phyloP scores from a whole-genome alignment of 23 tunicate genomes.

The Styela clava region DNA sequence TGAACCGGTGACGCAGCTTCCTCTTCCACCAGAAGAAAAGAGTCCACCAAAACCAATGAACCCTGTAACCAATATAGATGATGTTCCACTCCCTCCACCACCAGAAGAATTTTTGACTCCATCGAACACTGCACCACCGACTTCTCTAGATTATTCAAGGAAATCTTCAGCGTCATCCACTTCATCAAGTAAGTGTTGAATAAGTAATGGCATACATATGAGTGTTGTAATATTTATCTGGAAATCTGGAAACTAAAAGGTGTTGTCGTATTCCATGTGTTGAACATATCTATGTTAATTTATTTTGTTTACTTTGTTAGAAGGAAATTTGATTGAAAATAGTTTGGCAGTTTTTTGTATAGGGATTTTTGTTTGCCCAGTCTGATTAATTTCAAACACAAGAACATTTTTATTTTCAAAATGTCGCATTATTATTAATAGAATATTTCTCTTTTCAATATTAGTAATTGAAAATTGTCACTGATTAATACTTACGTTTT shows the following conservation, averaged over 20 bases:
- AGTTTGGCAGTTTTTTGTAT: too few species aligned
- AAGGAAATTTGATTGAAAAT: too few species aligned
- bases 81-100: conserved; percentile 22
- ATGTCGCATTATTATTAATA: too few species aligned
- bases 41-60: neutral
- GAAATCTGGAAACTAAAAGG: neutral
- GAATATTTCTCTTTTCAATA: too few species aligned
- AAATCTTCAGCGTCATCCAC: conserved; percentile 6
- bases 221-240: neutral
- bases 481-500: too few species aligned
- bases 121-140: neutral
- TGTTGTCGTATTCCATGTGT: too few species aligned
- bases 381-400: too few species aligned
- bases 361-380: too few species aligned
- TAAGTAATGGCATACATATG: neutral
- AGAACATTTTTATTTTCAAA: too few species aligned
- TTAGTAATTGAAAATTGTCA: too few species aligned
- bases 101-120: conserved; percentile 33
- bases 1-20: neutral
- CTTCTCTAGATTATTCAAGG: neutral
- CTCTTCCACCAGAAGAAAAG: conserved; percentile 16
- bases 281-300: too few species aligned
- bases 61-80: neutral
- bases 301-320: too few species aligned
- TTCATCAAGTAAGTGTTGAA: neutral